Conservation (phyloP, 2,113 vertebrate genomes). For the Hyperopisus bebe region DNA sequence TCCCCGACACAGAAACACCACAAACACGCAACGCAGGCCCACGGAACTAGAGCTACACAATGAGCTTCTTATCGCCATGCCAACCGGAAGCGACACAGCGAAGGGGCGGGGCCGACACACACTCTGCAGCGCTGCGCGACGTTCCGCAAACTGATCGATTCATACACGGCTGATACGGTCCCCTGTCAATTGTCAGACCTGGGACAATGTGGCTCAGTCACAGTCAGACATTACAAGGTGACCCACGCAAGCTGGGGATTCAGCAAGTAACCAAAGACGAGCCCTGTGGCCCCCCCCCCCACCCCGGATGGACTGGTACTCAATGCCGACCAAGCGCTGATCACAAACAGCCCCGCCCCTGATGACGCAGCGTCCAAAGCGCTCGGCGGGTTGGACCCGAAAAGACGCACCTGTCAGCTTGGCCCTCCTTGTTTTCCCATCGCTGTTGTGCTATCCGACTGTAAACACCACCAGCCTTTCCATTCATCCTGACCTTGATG, state of each 20-base stretch:
- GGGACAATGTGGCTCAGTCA: not conserved
- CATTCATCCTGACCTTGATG: slow-evolving; percentile 5
- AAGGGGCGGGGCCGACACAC: not conserved
- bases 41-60: not conserved
- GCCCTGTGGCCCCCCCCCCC: not conserved
- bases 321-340: not conserved
- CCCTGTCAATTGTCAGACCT: not conserved
- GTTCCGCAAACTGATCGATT: not conserved
- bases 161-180: not conserved
- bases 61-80: not conserved
- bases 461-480: not conserved
- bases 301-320: not conserved
- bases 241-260: not conserved
- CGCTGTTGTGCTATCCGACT: not conserved
- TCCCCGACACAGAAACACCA: not conserved
- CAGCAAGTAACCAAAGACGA: not conserved
- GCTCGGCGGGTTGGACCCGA: not conserved
- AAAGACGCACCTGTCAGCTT: not conserved
- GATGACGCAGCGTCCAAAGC: not conserved
- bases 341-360: too few species aligned
- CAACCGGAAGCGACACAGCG: not conserved
- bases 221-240: not conserved
- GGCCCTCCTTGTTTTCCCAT: not conserved
- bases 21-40: not conserved
- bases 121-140: not conserved